These are phyloP conservation scores for Falco columbarius DNA, from an alignment of 2,797 vertebrate species.

Conservation along the genomic window DNA sequence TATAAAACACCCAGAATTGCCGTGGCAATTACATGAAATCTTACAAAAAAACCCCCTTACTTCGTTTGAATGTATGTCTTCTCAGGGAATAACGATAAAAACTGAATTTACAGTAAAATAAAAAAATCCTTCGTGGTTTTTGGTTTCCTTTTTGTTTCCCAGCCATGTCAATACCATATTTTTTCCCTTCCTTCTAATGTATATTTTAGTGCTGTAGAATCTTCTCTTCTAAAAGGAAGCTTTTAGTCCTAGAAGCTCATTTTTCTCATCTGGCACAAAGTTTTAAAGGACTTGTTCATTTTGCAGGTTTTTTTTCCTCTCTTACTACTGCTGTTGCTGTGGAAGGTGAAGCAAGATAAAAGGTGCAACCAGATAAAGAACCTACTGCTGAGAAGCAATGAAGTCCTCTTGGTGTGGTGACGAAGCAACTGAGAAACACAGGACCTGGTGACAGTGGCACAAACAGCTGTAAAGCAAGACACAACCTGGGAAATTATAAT, in stretches of 20 bases:
- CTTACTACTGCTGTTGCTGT: constrained; percentile 42
- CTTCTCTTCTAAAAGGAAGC: background rate
- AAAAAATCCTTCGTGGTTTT: fast-evolving
- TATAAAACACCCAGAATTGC: background rate
- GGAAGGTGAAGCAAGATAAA: constrained; percentile 59
- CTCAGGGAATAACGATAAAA: background rate
- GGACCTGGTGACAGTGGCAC: background rate
- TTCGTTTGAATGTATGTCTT: background rate
- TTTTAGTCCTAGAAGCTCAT: background rate
- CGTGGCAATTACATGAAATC: background rate
- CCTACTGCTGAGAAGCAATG: background rate
- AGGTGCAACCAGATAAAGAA: constrained; percentile 45
- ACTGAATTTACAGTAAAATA: background rate
- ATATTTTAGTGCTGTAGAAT: background rate
- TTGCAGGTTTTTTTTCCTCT: constrained; percentile 67
- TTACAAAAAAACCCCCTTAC: background rate
- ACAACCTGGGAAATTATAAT: background rate
- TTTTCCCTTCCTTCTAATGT: background rate
- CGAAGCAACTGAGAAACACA: background rate
- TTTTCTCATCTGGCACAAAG: background rate
- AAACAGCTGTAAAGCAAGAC: fast-evolving
- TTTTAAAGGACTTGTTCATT: background rate
- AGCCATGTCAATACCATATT: background rate
- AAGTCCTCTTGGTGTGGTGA: background rate
- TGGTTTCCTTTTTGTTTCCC: background rate